These are phyloP conservation scores for Drosophila demipolita DNA, from an alignment of 2,888 invertebrate genomes.

Conservation along the genomic window DNA sequence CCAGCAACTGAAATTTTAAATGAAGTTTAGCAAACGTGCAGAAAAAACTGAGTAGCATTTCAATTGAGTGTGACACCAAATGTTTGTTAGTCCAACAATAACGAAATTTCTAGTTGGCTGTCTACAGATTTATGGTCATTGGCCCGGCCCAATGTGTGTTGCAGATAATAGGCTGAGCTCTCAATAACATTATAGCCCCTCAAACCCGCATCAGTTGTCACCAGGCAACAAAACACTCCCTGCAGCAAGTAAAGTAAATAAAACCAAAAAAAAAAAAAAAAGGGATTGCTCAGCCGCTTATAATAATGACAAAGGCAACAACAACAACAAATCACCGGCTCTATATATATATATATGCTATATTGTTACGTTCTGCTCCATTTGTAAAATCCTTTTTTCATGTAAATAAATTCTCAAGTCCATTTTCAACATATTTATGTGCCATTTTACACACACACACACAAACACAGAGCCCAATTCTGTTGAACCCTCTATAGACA, in stretches of 20 bases:
- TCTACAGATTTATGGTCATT: conserved; percentile 64
- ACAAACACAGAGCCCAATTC: conserved; percentile 25
- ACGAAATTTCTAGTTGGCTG: conserved; percentile 26
- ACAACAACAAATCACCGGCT: conserved; percentile 64
- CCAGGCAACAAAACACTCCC: conserved; percentile 56
- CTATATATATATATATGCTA: conserved; percentile 19
- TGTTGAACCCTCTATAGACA: conserved; percentile 55
- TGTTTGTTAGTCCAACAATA: conserved; percentile 24
- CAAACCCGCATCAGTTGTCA: conserved; percentile 47
- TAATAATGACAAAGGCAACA: conserved; percentile 73
- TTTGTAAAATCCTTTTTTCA: conserved; percentile 79
- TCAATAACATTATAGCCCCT: conserved; percentile 35
- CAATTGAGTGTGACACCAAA: conserved; percentile 55
- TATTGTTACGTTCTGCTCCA: conserved; percentile 58
- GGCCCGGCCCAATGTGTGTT: conserved; percentile 51
- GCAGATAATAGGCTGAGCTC: conserved; percentile 56
- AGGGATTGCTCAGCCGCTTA: conserved; percentile 76
- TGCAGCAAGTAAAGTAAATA: not conserved
- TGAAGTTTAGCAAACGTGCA: conserved; percentile 56
- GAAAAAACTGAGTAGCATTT: conserved; percentile 61
- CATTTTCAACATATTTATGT: conserved; percentile 81
- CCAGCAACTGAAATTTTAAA: conserved; percentile 43
- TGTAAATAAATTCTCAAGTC: conserved; percentile 78
- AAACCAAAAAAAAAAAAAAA: conserved; percentile 27
- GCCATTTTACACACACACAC: conserved; percentile 71